These are phyloP conservation scores for Oxyura jamaicensis DNA, from an alignment of 2,113 vertebrate genomes.

Conservation along the genomic window DNA sequence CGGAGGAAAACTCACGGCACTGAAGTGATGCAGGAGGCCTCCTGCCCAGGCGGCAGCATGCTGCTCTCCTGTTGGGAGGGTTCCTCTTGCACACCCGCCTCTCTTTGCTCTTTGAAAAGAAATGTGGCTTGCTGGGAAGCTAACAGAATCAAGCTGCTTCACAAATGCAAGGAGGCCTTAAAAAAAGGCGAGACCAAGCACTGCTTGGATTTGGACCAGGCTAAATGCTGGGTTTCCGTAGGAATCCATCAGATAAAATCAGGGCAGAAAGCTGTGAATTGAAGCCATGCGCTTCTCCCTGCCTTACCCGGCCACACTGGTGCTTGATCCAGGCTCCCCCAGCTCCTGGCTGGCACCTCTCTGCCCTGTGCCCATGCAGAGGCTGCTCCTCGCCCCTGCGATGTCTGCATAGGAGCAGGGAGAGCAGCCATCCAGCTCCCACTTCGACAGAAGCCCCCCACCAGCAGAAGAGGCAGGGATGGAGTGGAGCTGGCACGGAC, in stretches of 20 bases:
- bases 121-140: background rate
- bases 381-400: background rate
- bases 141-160: conserved; percentile 10
- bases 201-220: conserved; percentile 24
- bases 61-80: background rate
- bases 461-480: background rate
- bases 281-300: background rate
- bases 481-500: background rate
- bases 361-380: background rate
- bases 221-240: background rate
- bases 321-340: background rate
- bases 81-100: background rate
- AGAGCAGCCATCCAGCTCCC: background rate
- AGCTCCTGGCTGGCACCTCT: background rate
- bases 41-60: background rate
- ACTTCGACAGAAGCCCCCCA: fast-evolving
- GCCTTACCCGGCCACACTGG: background rate
- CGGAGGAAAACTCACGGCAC: background rate
- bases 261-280: background rate
- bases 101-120: background rate
- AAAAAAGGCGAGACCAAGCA: background rate
- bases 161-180: background rate
- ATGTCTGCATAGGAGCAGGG: background rate
- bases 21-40: fast-evolving
- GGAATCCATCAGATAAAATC: background rate